A percentile compares a stretch with the other conserved stretches of the same genome.
These are phyloP conservation scores for Trogon melanurus DNA, from an alignment of 2,113 vertebrate genomes.

Conservation along the genomic window DNA sequence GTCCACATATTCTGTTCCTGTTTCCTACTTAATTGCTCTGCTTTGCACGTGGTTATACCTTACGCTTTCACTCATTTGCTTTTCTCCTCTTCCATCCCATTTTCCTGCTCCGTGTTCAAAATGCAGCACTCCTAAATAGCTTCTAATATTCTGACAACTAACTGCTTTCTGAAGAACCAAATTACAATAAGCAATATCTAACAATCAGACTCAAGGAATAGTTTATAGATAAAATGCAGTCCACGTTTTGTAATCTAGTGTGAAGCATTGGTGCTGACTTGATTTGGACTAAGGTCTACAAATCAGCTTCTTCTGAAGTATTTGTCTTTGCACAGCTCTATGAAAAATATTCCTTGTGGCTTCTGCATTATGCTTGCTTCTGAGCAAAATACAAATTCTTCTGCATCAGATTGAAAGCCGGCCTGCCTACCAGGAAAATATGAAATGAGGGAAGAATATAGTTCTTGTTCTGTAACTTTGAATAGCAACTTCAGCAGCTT, in stretches of 20 bases:
- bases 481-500: background rate
- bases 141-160: background rate
- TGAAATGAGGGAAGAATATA: background rate
- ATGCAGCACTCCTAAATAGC: background rate
- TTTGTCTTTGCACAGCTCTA: background rate
- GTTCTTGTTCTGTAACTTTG: background rate
- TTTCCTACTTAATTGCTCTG: background rate
- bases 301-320: background rate
- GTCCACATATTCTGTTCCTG: background rate
- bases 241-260: background rate
- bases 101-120: background rate
- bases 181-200: background rate
- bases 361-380: background rate
- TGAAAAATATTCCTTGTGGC: background rate
- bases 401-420: background rate
- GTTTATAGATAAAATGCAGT: background rate
- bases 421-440: background rate
- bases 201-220: background rate
- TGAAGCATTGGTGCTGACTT: background rate
- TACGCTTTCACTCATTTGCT: background rate
- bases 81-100: background rate
- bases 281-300: background rate
- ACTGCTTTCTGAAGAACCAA: background rate
- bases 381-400: background rate
- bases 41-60: background rate